Evolutionary conservation across 64 coral and sea anemone genomes (phyloP), one percentile per base, ranked within the genome.

Genomic region (Montipora capricornis): DNA sequence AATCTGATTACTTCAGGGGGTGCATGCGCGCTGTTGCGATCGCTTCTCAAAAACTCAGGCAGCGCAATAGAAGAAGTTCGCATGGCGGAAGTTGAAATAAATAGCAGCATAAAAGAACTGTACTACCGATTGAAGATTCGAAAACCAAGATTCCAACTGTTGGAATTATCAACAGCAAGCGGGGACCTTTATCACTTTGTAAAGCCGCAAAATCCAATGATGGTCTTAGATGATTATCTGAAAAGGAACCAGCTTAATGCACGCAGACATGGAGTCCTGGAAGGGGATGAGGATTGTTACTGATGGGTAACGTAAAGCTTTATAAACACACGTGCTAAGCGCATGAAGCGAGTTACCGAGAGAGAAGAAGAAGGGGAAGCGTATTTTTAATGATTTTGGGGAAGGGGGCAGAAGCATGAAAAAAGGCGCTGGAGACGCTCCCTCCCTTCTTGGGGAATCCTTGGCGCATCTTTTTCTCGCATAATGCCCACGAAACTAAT

Each of bases 71-170:
- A 98, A 76, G 83, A 24, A 29, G 75, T 98, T 47, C 74, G 62
- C 87, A 71, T 98, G 16, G 96, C 93, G 20, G 96, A 98, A 78
- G 96, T 95, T 1, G 96, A 89, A 74, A 90, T 94, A 66, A 95
- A 90, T 5, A 84, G 47, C 11, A 88, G 75, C 69, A 95, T 95
- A 80, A 87, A 95, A 55, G 49, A 91, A 61, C 66, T 95, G 24
- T 98, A 83, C 52, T 84, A 68, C 58, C 85, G 58, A 24, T 17
- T 95, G 8, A 98, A 98, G 29, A 69, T 59, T 4, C 90, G 81
- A 47, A 92, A 88, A 49, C 93, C 96, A 15, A 81, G 78, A 47
- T 98, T 98, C 58, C 75, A 79, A 16, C 83, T 89, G 2, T 46
- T 95, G 16, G 96, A 95, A 12, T 84, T 98, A 84, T 90, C 70